phyloP scores from a whole-genome alignment of 2,113 vertebrate genomes.

The Cisticola juncidis region DNA sequence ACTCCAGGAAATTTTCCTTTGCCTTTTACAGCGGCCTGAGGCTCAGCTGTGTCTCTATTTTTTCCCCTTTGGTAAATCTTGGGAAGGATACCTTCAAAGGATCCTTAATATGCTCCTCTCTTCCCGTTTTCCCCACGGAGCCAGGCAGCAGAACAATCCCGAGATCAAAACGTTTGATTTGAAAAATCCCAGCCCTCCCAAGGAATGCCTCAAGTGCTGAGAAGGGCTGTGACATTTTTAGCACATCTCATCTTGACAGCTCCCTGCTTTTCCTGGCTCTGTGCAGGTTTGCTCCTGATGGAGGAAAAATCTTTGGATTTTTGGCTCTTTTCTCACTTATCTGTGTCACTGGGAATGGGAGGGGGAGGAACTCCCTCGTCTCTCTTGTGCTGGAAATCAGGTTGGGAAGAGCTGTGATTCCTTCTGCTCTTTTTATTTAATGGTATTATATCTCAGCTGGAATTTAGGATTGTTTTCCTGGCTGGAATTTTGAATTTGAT shows the following conservation, averaged over 20 bases:
- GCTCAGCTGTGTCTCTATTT: fast-evolving
- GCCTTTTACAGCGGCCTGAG: neutral
- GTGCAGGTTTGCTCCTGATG: neutral
- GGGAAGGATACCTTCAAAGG: neutral
- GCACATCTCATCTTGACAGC: neutral
- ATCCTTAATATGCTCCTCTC: neutral
- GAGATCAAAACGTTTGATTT: neutral
- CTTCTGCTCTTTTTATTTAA: neutral
- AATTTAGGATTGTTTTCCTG: neutral
- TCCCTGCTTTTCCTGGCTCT: neutral
- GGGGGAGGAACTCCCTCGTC: neutral
- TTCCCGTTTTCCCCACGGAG: neutral
- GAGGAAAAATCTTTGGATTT: neutral
- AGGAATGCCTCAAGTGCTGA: neutral
- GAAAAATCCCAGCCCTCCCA: neutral
- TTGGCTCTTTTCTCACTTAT: neutral
- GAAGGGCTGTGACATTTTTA: neutral
- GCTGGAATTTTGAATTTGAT: neutral
- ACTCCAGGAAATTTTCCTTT: neutral
- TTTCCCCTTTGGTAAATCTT: neutral
- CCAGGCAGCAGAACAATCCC: neutral
- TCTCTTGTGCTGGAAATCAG: neutral
- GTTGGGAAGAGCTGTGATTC: neutral
- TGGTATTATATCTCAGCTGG: neutral
- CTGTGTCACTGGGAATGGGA: neutral